Conservation (phyloP, 2,888 invertebrate species). For the Glaucopsyche alexis region DNA sequence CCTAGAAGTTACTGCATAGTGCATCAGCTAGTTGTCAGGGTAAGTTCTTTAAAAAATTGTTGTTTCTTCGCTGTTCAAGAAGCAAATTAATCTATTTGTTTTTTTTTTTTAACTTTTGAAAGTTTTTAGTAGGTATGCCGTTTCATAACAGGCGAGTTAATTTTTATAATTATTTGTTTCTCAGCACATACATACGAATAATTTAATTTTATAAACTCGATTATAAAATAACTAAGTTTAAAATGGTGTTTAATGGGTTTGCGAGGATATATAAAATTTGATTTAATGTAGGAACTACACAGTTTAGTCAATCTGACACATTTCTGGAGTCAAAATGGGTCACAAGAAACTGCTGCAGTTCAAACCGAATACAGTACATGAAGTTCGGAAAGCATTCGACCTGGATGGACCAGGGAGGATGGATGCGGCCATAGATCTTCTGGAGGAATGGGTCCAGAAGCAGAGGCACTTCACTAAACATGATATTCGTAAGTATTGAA, state of each 20-base stretch:
- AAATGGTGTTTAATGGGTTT: no score
- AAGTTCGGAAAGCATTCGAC: background rate
- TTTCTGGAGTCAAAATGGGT: background rate
- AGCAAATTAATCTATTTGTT: no score
- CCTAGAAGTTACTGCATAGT: background rate
- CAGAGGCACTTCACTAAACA: constrained; percentile 16
- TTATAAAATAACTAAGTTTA: no score
- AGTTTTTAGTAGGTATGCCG: no score
- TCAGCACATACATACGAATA: no score
- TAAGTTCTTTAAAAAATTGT: background rate
- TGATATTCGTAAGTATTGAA: background rate
- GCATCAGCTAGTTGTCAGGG: background rate
- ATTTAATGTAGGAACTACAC: background rate
- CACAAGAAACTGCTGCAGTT: background rate
- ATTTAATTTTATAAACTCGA: no score
- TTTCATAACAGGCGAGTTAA: no score
- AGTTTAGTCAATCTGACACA: background rate
- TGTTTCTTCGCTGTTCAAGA: background rate
- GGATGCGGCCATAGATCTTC: background rate
- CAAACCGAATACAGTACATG: background rate
- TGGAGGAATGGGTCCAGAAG: constrained; percentile 7
- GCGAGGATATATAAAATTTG: background rate
- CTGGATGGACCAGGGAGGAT: constrained; percentile 5
- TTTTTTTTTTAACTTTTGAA: no score
- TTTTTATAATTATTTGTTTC: no score